phyloP scores from a whole-genome alignment of 2,797 vertebrate species.

The Eupleurogrammus muticus region DNA sequence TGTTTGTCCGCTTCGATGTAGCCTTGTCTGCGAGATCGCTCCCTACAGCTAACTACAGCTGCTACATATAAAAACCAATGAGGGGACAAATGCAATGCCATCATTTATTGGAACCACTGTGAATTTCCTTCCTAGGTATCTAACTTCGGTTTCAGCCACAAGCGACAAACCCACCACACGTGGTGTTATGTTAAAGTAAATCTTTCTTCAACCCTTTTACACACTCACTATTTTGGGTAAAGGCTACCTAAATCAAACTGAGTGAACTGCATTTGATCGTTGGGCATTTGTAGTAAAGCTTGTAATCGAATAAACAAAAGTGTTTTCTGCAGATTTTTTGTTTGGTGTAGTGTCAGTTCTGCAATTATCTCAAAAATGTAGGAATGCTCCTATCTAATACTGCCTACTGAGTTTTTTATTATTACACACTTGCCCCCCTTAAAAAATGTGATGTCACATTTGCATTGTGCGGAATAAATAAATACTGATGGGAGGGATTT shows the following conservation, averaged over 20 bases:
- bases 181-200: neutral
- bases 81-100: conserved; percentile 53
- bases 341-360: too few relatives aligned
- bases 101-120: conserved; percentile 55
- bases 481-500: too few relatives aligned
- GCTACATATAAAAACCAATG: conserved; percentile 60
- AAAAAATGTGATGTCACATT: too few relatives aligned
- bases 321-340: neutral
- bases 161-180: conserved; percentile 40
- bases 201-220: neutral
- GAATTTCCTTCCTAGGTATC: conserved; percentile 50
- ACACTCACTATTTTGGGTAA: neutral
- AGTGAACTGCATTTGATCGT: neutral
- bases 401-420: too few relatives aligned
- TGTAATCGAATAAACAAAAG: neutral
- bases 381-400: neutral
- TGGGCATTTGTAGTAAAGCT: neutral
- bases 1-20: conserved; percentile 51
- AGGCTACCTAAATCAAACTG: too few relatives aligned
- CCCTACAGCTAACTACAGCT: conserved; percentile 63
- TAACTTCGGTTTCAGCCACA: conserved; percentile 30
- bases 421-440: too few relatives aligned
- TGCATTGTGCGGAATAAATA: too few relatives aligned
- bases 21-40: conserved; percentile 44
- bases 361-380: neutral